These are phyloP conservation scores for Sthenelais limicola DNA, from an alignment of 2,888 invertebrate genomes.

Conservation along the genomic window DNA sequence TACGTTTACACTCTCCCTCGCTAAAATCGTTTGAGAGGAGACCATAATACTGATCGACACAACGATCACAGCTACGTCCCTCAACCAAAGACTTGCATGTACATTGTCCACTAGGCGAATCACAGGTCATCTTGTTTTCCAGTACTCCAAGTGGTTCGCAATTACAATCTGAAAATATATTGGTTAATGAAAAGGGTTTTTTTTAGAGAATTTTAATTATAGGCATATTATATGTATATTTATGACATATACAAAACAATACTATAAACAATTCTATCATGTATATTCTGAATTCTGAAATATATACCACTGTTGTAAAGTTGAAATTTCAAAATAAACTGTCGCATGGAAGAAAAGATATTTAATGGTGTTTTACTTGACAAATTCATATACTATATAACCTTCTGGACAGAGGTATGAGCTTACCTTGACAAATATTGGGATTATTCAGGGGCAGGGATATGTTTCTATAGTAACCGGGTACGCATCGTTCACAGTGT, in stretches of 20 bases:
- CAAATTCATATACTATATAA: no score
- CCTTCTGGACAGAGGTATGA: no score
- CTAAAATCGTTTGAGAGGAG: constrained; percentile 42
- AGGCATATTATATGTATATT: no score
- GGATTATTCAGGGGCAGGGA: constrained; percentile 51
- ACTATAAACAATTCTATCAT: no score
- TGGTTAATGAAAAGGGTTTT: background rate
- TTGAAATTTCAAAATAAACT: no score
- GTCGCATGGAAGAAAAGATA: no score
- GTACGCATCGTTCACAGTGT: constrained; percentile 54
- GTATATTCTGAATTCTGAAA: no score
- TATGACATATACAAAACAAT: background rate
- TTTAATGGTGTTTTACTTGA: no score
- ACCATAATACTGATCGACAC: constrained; percentile 53
- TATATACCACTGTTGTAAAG: no score
- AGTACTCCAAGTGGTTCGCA: constrained; percentile 53
- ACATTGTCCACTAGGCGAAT: constrained; percentile 52
- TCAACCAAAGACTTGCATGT: constrained; percentile 52
- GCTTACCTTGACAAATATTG: constrained; percentile 53
- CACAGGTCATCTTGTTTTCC: constrained; percentile 44
- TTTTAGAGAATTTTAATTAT: background rate
- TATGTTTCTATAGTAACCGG: constrained; percentile 54
- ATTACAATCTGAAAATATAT: constrained; percentile 52
- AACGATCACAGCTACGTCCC: constrained; percentile 55
- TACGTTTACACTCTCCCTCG: constrained; percentile 53